Percentiles rank a stretch among this genome's conserved stretches.
phyloP scores from a whole-genome alignment of 2,888 invertebrate genomes.

The Patella pellucida region DNA sequence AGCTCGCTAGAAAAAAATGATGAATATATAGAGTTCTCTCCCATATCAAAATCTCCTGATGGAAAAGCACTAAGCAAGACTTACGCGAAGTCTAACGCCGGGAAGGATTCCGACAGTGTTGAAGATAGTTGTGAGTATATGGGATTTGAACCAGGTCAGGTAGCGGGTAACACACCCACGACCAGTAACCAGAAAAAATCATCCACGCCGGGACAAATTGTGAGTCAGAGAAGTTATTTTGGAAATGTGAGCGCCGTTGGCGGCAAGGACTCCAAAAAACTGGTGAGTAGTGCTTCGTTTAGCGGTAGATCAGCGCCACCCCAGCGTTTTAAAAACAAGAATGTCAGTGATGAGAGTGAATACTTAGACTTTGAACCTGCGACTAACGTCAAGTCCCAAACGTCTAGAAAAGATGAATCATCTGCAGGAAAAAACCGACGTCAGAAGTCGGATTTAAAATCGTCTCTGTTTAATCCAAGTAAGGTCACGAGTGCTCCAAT shows the following conservation, averaged over 20 bases:
- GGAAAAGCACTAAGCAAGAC: too few relatives aligned
- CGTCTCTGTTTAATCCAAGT: not conserved
- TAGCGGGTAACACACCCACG: not conserved
- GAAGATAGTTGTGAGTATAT: constrained; percentile 40
- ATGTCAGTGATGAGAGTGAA: constrained; percentile 12
- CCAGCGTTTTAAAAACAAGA: constrained; percentile 11
- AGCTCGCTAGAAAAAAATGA: constrained; percentile 17
- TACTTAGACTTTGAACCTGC: constrained; percentile 7
- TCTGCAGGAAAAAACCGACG: not conserved
- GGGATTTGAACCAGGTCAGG: constrained; percentile 39
- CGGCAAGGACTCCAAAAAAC: not conserved
- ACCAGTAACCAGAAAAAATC: not conserved
- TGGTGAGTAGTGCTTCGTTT: not conserved
- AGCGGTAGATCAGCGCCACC: too few relatives aligned
- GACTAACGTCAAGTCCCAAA: not conserved
- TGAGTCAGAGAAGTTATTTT: not conserved
- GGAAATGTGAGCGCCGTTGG: not conserved
- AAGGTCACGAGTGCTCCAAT: not conserved
- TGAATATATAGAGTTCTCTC: constrained; percentile 41
- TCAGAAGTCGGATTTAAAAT: not conserved
- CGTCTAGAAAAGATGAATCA: not conserved
- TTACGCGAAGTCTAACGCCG: too few relatives aligned
- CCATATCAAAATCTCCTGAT: constrained; percentile 17
- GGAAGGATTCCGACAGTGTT: constrained; percentile 5
- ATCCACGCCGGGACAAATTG: not conserved